phyloP scores from a whole-genome alignment of 1,140 invertebrate species.

The Lepidotrigona ventralis region DNA sequence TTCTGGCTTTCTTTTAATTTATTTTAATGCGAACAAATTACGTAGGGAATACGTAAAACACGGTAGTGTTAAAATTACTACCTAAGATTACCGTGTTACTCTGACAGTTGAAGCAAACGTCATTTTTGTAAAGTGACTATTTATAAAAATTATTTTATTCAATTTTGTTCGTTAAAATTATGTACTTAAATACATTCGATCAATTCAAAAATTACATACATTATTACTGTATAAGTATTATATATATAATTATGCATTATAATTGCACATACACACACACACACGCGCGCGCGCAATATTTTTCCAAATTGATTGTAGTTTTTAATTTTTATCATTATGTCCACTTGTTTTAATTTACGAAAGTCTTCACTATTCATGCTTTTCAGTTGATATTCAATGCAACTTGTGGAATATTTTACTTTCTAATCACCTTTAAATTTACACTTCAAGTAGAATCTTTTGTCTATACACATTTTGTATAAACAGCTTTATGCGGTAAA shows the following conservation, averaged over 20 bases:
- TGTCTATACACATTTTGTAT: too few relatives aligned
- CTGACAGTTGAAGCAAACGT: neutral
- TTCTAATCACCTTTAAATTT: neutral
- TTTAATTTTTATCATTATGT: neutral
- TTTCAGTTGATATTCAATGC: neutral
- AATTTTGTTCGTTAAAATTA: neutral
- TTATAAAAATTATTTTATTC: neutral
- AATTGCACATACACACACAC: too few relatives aligned
- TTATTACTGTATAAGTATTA: neutral
- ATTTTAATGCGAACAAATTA: neutral
- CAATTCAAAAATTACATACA: neutral
- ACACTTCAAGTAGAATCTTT: neutral
- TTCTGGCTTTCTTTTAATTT: neutral
- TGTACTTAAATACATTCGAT: neutral
- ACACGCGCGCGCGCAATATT: neutral
- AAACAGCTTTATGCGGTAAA: neutral
- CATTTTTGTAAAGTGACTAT: neutral
- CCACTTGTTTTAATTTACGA: neutral
- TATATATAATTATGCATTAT: too few relatives aligned
- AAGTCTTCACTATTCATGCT: neutral
- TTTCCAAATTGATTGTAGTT: neutral
- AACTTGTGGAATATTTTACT: neutral
- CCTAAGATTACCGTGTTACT: neutral
- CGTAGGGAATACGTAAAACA: neutral
- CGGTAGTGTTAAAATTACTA: too few relatives aligned